Conservation (phyloP, 2,113 vertebrate species). For the Solea senegalensis region DNA sequence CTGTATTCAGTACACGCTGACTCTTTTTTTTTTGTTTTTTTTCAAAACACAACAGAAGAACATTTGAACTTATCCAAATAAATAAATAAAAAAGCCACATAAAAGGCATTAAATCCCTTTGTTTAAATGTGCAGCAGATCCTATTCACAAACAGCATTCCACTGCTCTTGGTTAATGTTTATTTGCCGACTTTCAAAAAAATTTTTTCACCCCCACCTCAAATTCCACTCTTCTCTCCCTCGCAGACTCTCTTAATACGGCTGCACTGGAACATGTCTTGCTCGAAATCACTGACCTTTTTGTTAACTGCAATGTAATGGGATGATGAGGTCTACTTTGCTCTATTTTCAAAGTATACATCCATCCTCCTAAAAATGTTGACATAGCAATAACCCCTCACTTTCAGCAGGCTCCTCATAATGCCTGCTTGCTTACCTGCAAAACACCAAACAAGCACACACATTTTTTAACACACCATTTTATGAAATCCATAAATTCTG, state of each 20-base stretch:
- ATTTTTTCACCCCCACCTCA: not conserved
- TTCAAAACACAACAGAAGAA: not conserved
- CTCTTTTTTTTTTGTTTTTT: constrained; percentile 1
- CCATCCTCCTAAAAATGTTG: constrained; percentile 61
- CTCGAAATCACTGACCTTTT: constrained; percentile 63
- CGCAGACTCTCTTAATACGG: constrained; percentile 6
- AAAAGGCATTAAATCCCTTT: not conserved
- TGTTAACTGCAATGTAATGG: constrained; percentile 54
- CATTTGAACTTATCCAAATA: not conserved
- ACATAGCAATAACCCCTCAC: constrained; percentile 49
- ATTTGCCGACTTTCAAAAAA: constrained; percentile 1
- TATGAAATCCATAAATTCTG: constrained; percentile 60
- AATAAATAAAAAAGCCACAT: not conserved
- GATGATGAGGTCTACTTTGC: constrained; percentile 51
- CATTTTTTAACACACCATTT: constrained; percentile 36
- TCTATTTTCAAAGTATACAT: constrained; percentile 52
- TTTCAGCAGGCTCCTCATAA: constrained; percentile 45
- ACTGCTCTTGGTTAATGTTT: not conserved
- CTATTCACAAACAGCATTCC: not conserved
- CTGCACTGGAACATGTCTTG: constrained; percentile 27
- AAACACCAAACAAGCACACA: constrained; percentile 40
- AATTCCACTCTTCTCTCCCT: not conserved
- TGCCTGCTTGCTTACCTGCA: constrained; percentile 17
- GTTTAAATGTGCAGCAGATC: not conserved
- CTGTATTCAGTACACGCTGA: not conserved